phyloP scores from a whole-genome alignment of 2,113 vertebrate genomes.

The Siniperca chuatsi region DNA sequence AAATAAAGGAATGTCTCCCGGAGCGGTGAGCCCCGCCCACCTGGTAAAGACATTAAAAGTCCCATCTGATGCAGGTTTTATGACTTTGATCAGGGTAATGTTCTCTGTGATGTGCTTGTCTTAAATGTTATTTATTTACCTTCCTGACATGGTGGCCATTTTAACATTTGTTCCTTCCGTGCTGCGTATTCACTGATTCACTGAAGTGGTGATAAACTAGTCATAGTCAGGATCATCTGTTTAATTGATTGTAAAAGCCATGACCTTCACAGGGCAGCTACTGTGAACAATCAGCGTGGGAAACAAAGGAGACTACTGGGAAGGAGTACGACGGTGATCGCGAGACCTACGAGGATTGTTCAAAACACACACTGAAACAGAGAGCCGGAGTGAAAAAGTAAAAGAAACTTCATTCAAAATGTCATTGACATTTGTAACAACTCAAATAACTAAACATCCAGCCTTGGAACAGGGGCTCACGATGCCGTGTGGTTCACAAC shows the following conservation, averaged over 20 bases:
- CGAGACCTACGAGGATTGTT: neutral
- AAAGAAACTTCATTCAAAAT: neutral
- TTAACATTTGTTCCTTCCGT: constrained; percentile 10
- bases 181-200: constrained; percentile 5
- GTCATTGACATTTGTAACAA: neutral
- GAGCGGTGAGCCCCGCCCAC: constrained; percentile 54
- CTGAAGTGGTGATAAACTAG: constrained; percentile 20
- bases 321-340: neutral
- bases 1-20: constrained; percentile 58
- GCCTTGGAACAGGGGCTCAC: too few species aligned
- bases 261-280: constrained; percentile 17
- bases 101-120: constrained; percentile 49
- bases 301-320: neutral
- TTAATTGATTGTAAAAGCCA: constrained; percentile 33
- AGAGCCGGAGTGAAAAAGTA: too few species aligned
- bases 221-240: neutral
- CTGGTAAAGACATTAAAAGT: constrained; percentile 62
- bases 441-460: too few species aligned
- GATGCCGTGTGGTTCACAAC: too few species aligned
- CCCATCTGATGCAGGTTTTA: constrained; percentile 69
- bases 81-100: constrained; percentile 70
- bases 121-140: constrained; percentile 65
- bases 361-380: too few species aligned
- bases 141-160: neutral
- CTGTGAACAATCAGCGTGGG: neutral